Conservation (phyloP, 2,888 invertebrate species). For the Colostygia pectinataria region DNA sequence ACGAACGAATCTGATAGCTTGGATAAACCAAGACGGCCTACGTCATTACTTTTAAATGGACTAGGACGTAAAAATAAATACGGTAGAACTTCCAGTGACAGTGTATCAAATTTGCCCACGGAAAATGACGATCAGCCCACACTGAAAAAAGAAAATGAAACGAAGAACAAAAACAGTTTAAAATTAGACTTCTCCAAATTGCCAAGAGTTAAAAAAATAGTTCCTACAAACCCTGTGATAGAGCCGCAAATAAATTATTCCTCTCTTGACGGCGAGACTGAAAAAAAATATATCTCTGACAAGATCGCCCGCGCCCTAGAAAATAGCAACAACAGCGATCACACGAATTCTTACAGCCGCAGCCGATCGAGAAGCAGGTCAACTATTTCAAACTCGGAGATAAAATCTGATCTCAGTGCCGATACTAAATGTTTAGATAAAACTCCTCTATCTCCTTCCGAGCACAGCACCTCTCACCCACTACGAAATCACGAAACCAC, state of each 20-base stretch:
- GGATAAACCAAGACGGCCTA: conserved; percentile 81
- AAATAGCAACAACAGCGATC: conserved; percentile 46
- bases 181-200: conserved; percentile 85
- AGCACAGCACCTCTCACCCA: conserved; percentile 55
- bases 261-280: conserved; percentile 60
- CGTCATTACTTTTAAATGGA: conserved; percentile 78
- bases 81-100: conserved; percentile 74
- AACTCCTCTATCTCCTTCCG: conserved; percentile 51
- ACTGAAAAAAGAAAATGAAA: conserved; percentile 60
- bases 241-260: conserved; percentile 74
- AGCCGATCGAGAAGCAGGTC: conserved; percentile 74
- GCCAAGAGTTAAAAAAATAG: conserved; percentile 83
- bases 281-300: conserved; percentile 56
- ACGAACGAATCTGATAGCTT: conserved; percentile 39
- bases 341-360: conserved; percentile 50
- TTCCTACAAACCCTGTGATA: conserved; percentile 82
- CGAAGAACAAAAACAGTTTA: conserved; percentile 70
- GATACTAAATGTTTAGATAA: conserved; percentile 56
- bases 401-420: conserved; percentile 67
- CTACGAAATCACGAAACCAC: conserved; percentile 72
- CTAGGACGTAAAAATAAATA: conserved; percentile 79
- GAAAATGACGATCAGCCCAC: conserved; percentile 53
- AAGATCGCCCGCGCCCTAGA: conserved; percentile 54
- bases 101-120: conserved; percentile 45
- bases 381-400: conserved; percentile 74